Percentiles rank a stretch among this genome's conserved stretches.
Conservation (phyloP, 2,888 invertebrate genomes). For the Chrysolina americana region DNA sequence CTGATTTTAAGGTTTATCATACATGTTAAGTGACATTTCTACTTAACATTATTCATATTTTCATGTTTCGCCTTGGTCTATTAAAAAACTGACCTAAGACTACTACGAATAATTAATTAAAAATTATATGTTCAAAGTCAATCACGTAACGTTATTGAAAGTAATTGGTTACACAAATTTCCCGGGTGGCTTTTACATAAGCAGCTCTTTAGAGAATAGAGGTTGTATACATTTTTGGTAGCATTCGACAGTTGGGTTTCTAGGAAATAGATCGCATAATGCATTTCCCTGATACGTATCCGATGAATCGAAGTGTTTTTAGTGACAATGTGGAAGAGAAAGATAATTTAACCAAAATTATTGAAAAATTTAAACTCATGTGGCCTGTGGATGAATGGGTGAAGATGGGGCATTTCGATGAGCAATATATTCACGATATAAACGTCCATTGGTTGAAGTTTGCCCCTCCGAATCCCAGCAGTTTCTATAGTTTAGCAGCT, state of each 20-base stretch:
- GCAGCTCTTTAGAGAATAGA: slow-evolving; percentile 25
- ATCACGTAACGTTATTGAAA: slow-evolving; percentile 13
- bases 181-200: slow-evolving; percentile 37
- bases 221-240: slow-evolving; percentile 12
- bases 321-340: background rate
- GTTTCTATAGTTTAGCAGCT: slow-evolving; percentile 75
- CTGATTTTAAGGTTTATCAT: no score
- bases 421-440: slow-evolving; percentile 74
- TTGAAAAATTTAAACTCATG: slow-evolving; percentile 58
- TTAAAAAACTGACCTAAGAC: slow-evolving; percentile 26
- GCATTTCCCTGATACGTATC: background rate
- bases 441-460: slow-evolving; percentile 83
- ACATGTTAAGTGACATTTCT: no score
- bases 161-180: slow-evolving; percentile 10
- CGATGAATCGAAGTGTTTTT: background rate
- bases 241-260: slow-evolving; percentile 16
- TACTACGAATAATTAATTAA: slow-evolving; percentile 25
- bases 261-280: slow-evolving; percentile 1
- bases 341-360: slow-evolving; percentile 37
- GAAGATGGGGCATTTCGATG: slow-evolving; percentile 73
- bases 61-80: background rate
- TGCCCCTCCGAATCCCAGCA: slow-evolving; percentile 74
- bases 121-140: slow-evolving; percentile 7
- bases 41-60: no score
- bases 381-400: slow-evolving; percentile 71